Base-by-base conservation (phyloP, 2,888 invertebrate genomes). In the Saturnia pavonia region DNA sequence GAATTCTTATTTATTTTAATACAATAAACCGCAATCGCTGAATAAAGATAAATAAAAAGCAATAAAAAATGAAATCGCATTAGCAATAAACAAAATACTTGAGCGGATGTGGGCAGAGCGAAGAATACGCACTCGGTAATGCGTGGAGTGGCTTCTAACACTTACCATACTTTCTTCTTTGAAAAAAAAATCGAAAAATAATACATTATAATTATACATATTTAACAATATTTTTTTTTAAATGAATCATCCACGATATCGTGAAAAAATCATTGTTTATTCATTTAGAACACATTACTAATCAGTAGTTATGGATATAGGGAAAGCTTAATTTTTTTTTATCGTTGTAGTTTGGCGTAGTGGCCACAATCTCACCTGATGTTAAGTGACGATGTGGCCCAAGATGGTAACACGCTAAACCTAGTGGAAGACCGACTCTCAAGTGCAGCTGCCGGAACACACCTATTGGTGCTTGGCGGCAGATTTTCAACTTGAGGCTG, bases 61-160 rank as follows among this genome's bases (percentile, higher is more conserved):
- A 92, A 93, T 94, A 93, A 94, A 93, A 93, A 94, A 94, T 93
- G 92, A 94, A 94, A 91, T 92, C 91, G 92, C 94, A 94, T 94
- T 94, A 94, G 94, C 93, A 92, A 94, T 94, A 94, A 94, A 94
- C 94, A 94, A 94, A 94, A 94, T 93, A 93, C 94, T 94, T 92
- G 92, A 93, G 90, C 92, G 93, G 92, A 94, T 94, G 93, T 94
- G 92, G 92, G 91, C 90, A 91, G 93, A 88, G 88, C 89, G 86
- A 78, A 83, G 86, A 83, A 83, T 85, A 82, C 81, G 91, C 87
- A 90, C 88, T 85, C 76, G 72, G 88, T 80, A 83, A 83, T 82
- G 78, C 81, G 78, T 92, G 80, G 92, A 91, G 91, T 78, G 72
- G 84, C 75, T 74, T 76, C 72, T 72, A 72, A 69, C 22, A 54